Percentiles rank a stretch among this genome's conserved stretches.
phyloP scores from a whole-genome alignment of 2,888 invertebrate genomes.

The Muschampia plurimacula region DNA sequence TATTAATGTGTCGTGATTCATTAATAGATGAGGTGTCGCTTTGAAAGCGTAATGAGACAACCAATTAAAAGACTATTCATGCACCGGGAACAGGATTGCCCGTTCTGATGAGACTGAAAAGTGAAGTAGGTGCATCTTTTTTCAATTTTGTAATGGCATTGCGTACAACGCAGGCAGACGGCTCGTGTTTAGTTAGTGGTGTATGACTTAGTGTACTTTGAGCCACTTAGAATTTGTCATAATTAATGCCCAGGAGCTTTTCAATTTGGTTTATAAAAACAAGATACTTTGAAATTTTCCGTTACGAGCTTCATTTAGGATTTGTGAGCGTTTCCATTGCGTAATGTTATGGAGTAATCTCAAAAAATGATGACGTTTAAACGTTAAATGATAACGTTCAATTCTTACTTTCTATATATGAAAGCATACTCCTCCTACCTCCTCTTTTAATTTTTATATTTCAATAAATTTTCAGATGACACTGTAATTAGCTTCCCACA shows the following conservation, averaged over 20 bases:
- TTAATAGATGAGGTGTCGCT: conserved; percentile 36
- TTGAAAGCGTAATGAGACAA: conserved; percentile 37
- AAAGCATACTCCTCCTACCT: not conserved
- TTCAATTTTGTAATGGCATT: conserved; percentile 35
- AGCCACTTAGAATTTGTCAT: not conserved
- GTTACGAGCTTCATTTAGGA: not conserved
- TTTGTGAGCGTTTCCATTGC: not conserved
- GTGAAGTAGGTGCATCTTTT: conserved; percentile 11
- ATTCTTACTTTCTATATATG: not conserved
- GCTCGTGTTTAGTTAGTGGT: conserved; percentile 30
- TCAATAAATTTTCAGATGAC: conserved; percentile 28
- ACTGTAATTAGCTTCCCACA: conserved; percentile 32
- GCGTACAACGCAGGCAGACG: conserved; percentile 24
- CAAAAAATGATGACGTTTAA: not conserved
- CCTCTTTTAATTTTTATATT: conserved; percentile 1
- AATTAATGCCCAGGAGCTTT: conserved; percentile 8
- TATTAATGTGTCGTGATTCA: conserved; percentile 32
- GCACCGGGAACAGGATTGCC: conserved; percentile 27
- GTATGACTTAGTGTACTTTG: conserved; percentile 16
- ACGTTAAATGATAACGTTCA: too few species aligned
- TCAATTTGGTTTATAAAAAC: not conserved
- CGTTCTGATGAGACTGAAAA: conserved; percentile 27
- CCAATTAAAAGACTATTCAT: conserved; percentile 37
- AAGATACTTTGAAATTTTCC: not conserved
- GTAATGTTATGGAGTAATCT: not conserved